Percentiles rank a stretch among this genome's conserved stretches.
Evolutionary conservation across 2,888 invertebrate genomes (phyloP).

Genomic region (Eucriotettix oculatus): DNA sequence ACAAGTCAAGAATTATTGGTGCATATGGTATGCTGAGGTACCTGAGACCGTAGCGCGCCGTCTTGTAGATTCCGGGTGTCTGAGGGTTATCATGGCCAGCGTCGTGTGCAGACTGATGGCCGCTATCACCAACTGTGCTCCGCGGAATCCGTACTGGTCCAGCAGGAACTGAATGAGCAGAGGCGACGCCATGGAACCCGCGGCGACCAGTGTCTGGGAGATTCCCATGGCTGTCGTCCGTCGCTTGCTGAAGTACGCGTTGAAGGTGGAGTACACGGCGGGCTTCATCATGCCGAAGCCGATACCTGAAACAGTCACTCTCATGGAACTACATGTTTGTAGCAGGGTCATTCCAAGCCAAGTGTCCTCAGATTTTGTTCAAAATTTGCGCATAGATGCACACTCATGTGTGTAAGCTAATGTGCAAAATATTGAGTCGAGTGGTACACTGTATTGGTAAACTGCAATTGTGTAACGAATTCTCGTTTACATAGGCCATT

Average conservation of each 20-base stretch:
- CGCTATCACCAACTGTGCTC: not conserved
- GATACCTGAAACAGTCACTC: not conserved
- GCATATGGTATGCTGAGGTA: too few species aligned
- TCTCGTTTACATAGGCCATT: too few species aligned
- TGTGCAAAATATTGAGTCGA: too few species aligned
- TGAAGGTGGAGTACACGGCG: constrained; percentile 5
- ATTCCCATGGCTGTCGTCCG: constrained; percentile 5
- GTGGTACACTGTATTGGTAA: too few species aligned
- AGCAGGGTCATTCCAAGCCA: not conserved
- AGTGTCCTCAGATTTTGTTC: not conserved
- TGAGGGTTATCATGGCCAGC: not conserved
- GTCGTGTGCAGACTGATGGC: not conserved
- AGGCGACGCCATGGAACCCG: constrained; percentile 4
- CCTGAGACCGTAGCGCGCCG: too few species aligned
- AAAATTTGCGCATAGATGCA: too few species aligned
- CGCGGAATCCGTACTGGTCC: constrained; percentile 3
- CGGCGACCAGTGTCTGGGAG: constrained; percentile 4
- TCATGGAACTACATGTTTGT: too few species aligned
- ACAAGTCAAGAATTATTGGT: too few species aligned
- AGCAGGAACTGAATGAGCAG: constrained; percentile 4
- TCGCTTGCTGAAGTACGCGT: constrained; percentile 4
- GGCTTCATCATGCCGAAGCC: constrained; percentile 7
- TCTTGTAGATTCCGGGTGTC: too few species aligned
- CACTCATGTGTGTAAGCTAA: too few species aligned
- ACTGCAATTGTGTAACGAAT: too few species aligned